Percentiles rank a stretch among this genome's conserved stretches.
Conservation (phyloP, 2,797 vertebrate species). For the Dipus sagitta region DNA sequence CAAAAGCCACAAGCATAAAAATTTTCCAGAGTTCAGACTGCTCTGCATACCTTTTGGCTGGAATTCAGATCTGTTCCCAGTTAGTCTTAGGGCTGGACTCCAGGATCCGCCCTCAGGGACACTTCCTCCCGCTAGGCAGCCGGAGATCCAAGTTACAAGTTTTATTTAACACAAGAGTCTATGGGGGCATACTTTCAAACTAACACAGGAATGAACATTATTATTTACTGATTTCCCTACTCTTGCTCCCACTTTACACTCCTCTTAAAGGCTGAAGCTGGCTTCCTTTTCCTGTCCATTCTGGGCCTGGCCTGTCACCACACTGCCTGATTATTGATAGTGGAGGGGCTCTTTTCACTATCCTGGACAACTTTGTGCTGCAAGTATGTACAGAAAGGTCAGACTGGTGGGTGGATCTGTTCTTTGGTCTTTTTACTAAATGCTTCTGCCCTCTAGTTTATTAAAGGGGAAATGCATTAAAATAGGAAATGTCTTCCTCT, state of each 20-base stretch:
- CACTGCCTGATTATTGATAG: background rate
- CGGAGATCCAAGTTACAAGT: too few relatives aligned
- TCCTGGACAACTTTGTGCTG: constrained; percentile 66
- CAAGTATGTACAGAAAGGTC: constrained; percentile 72
- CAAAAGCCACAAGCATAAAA: too few relatives aligned
- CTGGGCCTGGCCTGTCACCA: background rate
- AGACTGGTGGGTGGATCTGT: background rate
- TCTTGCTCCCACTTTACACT: constrained; percentile 6
- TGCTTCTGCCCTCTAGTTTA: constrained; percentile 50
- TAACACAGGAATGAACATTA: too few relatives aligned
- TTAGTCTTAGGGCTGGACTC: too few relatives aligned
- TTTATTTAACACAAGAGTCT: too few relatives aligned
- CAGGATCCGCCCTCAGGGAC: too few relatives aligned
- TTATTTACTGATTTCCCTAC: too few relatives aligned
- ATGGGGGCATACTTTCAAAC: too few relatives aligned
- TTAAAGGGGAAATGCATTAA: constrained; percentile 80
- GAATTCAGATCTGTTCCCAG: too few relatives aligned
- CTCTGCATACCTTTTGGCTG: too few relatives aligned
- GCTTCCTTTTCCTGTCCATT: constrained; percentile 53
- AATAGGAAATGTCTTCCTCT: constrained; percentile 65
- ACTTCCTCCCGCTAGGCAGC: too few relatives aligned
- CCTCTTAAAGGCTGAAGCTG: constrained; percentile 47
- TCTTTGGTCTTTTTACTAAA: constrained; percentile 31
- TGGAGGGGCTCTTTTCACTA: background rate
- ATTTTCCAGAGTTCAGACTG: too few relatives aligned